A percentile compares a stretch with the other conserved stretches of the same genome.
These are phyloP conservation scores for Lonchura striata DNA, from an alignment of 2,113 vertebrate genomes.

Conservation along the genomic window DNA sequence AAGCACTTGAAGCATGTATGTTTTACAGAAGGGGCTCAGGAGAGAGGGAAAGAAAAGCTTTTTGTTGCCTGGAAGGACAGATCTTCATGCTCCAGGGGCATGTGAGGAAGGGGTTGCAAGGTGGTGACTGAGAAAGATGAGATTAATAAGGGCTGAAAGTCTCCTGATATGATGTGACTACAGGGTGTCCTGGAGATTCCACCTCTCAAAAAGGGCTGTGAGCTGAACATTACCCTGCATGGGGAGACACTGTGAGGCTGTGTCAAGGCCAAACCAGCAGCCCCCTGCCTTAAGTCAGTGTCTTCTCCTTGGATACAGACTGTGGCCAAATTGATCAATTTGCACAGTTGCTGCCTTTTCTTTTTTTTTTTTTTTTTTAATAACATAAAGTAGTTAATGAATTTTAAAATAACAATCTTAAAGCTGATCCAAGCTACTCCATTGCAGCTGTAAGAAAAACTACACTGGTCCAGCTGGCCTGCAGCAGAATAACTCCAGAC, in stretches of 20 bases:
- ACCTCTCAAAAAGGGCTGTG: neutral
- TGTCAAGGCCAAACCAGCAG: neutral
- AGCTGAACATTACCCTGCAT: neutral
- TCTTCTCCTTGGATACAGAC: neutral
- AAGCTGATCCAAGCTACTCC: neutral
- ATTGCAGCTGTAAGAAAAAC: neutral
- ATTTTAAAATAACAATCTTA: neutral
- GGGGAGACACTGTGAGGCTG: rapidly evolving
- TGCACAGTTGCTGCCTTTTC: neutral
- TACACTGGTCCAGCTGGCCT: constrained; percentile 17
- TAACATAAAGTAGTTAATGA: neutral
- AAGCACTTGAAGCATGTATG: neutral
- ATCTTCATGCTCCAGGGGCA: neutral
- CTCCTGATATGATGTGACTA: neutral
- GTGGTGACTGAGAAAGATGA: neutral
- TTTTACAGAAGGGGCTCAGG: neutral
- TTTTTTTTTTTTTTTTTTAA: neutral
- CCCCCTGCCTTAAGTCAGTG: neutral
- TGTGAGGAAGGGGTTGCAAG: neutral
- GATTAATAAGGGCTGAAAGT: neutral
- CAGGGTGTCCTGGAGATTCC: neutral
- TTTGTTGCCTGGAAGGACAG: neutral
- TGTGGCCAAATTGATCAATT: neutral
- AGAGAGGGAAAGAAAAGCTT: neutral
- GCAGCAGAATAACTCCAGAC: neutral